Conservation (phyloP, 2,113 vertebrate species). For the Scomber colias region DNA sequence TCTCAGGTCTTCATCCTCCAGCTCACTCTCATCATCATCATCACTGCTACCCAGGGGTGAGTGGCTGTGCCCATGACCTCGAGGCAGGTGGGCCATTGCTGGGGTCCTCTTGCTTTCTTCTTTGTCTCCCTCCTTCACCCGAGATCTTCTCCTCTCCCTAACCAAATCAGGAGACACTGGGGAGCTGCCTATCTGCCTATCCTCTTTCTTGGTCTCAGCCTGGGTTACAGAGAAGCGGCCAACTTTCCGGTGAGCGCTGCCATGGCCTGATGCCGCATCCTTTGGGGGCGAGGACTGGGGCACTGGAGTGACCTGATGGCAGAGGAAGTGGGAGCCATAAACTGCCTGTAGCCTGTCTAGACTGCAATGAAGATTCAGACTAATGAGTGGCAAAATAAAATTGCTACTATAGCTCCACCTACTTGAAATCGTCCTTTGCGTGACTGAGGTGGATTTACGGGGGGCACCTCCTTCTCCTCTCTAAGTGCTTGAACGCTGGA, state of each 20-base stretch:
- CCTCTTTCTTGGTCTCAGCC: constrained; percentile 73
- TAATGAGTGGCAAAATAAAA: background rate
- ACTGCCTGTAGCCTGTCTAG: background rate
- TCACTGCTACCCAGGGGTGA: constrained; percentile 90
- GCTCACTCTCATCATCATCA: constrained; percentile 89
- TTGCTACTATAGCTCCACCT: background rate
- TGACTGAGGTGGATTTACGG: constrained; percentile 63
- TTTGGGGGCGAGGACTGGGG: constrained; percentile 72
- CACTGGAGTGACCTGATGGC: constrained; percentile 87
- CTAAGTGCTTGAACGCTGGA: constrained; percentile 64
- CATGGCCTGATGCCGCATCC: constrained; percentile 45
- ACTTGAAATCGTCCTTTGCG: constrained; percentile 84
- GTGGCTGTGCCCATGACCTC: constrained; percentile 82
- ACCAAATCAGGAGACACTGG: constrained; percentile 77
- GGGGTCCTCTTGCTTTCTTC: constrained; percentile 77
- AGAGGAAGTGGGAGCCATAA: constrained; percentile 12
- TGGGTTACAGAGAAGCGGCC: constrained; percentile 86
- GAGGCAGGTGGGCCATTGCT: constrained; percentile 56
- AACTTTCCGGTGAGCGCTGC: constrained; percentile 77
- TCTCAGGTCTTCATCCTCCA: constrained; percentile 91
- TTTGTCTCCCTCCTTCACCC: constrained; percentile 78
- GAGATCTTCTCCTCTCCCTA: constrained; percentile 76
- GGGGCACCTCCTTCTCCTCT: constrained; percentile 65
- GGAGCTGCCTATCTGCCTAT: constrained; percentile 78
- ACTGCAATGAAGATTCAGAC: background rate